Base-by-base conservation (phyloP, 92 coral and sea anemone genomes). In the Chrysogorgia sp. region DNA sequence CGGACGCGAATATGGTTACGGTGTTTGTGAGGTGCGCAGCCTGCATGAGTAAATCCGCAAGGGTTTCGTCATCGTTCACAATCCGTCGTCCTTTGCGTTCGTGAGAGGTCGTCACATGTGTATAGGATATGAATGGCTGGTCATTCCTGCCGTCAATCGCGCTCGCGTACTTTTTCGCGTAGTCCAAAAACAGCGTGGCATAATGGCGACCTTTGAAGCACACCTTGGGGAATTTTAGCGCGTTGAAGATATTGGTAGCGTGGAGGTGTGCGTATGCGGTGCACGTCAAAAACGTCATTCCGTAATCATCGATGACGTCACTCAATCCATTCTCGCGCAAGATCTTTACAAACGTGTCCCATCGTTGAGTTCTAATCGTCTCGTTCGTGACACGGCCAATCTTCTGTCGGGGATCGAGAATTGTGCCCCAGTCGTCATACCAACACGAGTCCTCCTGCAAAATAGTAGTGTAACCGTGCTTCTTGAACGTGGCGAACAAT, bases 51-150 rank as follows among this genome's bases (percentile, higher is more conserved):
- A 71, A 28, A 0, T 52, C 41, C 25, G 77, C 40, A 7, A 71
- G 62, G 19, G 41, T 48, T 71, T 25, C 77, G 23, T 71, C 77
- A 29, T 71, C 77, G 47, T 71, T 71, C 12, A 71, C 77, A 26
- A 94, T 89, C 24, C 98, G 89, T 34, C 80, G 81, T 3, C 98
- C 98, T 10, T 90, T 66, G 15, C 83, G 40, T 55, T 94, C 98
- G 66, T 94, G 98, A 24, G 90, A 96, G 5, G 98, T 91, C 53
- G 87, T 81, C 6, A 94, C 85, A 56, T 94, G 98, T 19, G 98
- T 94, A 82, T 85, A 94, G 1, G 79, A 71, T 14, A 94, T 56
- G 21, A 85, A 87, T 0, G 98, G 97, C 6, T 92, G 92, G 10
- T 40, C 43, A 2, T 22, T 61, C 1, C 81, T 76, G 2, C 71